Base-by-base conservation (phyloP, 2,888 invertebrate species). In the Bembecia ichneumoniformis region DNA sequence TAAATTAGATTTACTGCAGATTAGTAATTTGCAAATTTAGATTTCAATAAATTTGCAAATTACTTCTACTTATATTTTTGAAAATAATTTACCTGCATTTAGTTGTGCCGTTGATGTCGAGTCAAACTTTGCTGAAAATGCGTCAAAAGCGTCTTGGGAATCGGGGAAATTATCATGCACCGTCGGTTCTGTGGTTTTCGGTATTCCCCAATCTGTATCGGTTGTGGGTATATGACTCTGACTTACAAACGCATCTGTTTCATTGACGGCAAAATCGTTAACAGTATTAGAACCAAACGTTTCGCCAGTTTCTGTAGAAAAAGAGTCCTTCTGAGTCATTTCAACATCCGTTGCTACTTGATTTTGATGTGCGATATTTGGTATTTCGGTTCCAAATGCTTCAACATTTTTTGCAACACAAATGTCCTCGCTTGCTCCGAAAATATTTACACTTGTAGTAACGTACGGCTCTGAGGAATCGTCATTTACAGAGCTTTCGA, bases 101-200 rank as follows among this genome's bases (percentile, higher is more conserved):
- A 74, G 61, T 40, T 75, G 77, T 54, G 77, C 81, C 14, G 71
- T 72, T 45, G 86, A 82, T 3, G 91, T 92, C 36, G 90, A 92
- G 59, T 96, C 96, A 64, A 97, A 97, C 73, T 96, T 96, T 1
- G 95, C 94, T 3, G 96, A 92, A 63, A 97, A 97, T 0, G 95
- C 96, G 73, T 96, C 96, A 60, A 96, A 96, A 0, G 88, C 89
- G 43, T 89, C 86, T 51, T 82, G 76, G 1, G 81, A 72, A 49
- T 75, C 72, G 1, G 79, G 70, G 49, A 78, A 77, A 5, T 69
- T 59, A 43, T 82, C 77, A 16, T 77, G 77, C 52, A 64, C 61
- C 63, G 77, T 71, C 15, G 70, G 62, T 36, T 82, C 80, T 0
- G 70, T 50, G 1, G 67, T 49, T 2, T 63, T 57, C 0, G 66